Conservation (phyloP, 2,797 vertebrate genomes). For the Sebastes oblongus region DNA sequence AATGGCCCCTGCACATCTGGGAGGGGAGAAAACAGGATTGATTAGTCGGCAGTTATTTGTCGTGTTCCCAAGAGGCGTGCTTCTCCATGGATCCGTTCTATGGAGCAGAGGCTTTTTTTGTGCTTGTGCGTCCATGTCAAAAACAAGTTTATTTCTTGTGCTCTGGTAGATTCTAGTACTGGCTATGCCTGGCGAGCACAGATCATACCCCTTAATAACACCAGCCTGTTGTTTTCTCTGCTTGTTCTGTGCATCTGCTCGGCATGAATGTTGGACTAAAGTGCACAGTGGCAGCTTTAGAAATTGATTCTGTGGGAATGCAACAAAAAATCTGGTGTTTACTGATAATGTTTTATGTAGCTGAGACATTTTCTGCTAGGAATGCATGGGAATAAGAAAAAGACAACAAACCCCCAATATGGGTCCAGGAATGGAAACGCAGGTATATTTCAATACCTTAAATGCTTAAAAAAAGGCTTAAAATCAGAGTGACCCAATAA, state of each 20-base stretch:
- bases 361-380: neutral
- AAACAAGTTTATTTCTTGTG: constrained; percentile 19
- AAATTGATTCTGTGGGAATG: neutral
- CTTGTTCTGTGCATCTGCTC: neutral
- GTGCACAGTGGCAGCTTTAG: neutral
- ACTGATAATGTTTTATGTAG: neutral
- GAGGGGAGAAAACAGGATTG: constrained; percentile 16
- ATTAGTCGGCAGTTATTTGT: constrained; percentile 47
- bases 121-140: constrained; percentile 40
- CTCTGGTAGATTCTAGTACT: constrained; percentile 12
- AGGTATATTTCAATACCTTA: neutral
- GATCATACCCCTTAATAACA: neutral
- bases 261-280: neutral
- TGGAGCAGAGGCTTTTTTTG: constrained; percentile 30
- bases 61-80: constrained; percentile 11
- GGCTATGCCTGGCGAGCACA: neutral
- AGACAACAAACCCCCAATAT: neutral
- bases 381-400: neutral
- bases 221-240: neutral
- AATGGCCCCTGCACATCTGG: constrained; percentile 29
- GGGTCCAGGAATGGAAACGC: neutral
- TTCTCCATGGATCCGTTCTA: neutral
- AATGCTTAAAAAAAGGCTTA: neutral
- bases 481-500: neutral
- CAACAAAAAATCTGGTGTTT: neutral